These are phyloP conservation scores for Pseudonaja textilis DNA, from an alignment of 2,113 vertebrate genomes.

Conservation along the genomic window DNA sequence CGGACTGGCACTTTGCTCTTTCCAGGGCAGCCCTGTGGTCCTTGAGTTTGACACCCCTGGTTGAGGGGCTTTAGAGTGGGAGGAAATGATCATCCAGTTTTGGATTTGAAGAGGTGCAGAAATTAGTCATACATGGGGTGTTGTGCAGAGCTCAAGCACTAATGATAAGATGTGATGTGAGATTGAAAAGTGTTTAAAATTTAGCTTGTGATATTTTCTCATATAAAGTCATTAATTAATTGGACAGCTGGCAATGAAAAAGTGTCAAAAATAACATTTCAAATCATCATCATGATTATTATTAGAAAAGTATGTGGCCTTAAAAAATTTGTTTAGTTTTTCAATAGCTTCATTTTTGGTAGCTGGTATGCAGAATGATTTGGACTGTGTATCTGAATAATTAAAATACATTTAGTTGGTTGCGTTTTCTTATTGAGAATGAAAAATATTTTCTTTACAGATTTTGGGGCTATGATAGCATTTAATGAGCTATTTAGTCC, in stretches of 20 bases:
- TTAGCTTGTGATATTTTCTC: neutral
- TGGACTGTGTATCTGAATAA: neutral
- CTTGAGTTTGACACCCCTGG: too few relatives aligned
- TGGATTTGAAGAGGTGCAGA: neutral
- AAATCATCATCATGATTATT: neutral
- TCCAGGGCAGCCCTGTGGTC: too few relatives aligned
- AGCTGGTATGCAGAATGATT: neutral
- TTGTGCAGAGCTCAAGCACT: neutral
- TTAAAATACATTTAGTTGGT: neutral
- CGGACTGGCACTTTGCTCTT: too few relatives aligned
- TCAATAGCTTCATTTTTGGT: neutral
- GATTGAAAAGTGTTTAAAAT: neutral
- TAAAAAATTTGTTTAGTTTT: neutral
- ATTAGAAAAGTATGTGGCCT: neutral
- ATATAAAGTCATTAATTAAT: neutral
- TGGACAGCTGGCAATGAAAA: neutral
- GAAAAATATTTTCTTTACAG: neutral
- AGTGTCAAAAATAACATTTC: neutral
- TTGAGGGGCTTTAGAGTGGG: neutral
- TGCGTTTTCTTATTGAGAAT: neutral
- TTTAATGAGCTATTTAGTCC: neutral
- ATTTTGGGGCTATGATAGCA: neutral
- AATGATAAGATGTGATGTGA: neutral
- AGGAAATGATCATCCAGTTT: neutral
- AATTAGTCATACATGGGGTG: neutral